Evolutionary conservation across 2,797 vertebrate genomes (phyloP), one percentile per base, ranked within the genome.

Genomic region (Parotocinclus haroldoi): DNA sequence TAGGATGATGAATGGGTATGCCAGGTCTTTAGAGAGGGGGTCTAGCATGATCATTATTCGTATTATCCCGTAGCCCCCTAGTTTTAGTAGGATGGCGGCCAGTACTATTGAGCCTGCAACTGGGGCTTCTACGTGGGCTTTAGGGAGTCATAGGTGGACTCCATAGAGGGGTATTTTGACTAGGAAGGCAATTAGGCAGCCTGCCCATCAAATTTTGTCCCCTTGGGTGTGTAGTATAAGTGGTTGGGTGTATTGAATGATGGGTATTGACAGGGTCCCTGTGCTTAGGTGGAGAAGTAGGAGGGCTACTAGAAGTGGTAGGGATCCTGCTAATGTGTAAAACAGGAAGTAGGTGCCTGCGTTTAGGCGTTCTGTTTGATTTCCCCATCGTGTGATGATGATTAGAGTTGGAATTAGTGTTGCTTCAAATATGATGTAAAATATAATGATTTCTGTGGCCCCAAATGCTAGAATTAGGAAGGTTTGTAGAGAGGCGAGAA

Each of bases 121-220:
- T 27, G 27, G 27, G 27, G 27, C 27, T 27, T 27, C 27, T 27
- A 27, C 27, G 27, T 27, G 27, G 27, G 27, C 27, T 27, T 27
- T 27, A 2, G 27, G 27, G 2, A 27, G 5, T 27, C 27, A 27
- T 27, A 27, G 7, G 1, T 85, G 83, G 0, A 78, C n/a, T 0
- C 84, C 64, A 0, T 81, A 87, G 0, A 89, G 50, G 0, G 83
- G 83, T 1, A 84, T 83, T 78, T 88, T 88, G 0, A 86, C 77
- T 5, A 84, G 0, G 0, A 87, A 83, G 0, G 81, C 84, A 0
- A 75, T 0, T 0, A 86, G 0, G 0, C 76, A 80, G 0, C 56
- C 74, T 0, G 39, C 0, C 11, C 86, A 83, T 0, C 79, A 74
- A 0, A 76, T 0, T 9, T 74, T 75, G 0, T 76, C 10, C 0